These are phyloP conservation scores for Serinus canaria DNA, from an alignment of 2,113 vertebrate species.

Conservation along the genomic window DNA sequence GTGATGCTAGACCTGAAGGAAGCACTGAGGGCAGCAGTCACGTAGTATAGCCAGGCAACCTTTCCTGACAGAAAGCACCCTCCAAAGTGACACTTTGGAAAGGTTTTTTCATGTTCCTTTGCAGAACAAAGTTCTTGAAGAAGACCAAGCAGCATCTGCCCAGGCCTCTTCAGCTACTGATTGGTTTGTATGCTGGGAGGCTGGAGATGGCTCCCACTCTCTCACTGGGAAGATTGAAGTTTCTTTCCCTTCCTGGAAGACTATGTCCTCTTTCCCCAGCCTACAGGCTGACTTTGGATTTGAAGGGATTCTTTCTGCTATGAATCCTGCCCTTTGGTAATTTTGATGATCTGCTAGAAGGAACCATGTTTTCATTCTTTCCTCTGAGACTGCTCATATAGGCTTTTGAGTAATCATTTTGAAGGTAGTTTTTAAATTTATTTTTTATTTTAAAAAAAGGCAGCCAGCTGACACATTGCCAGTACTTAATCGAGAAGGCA, in stretches of 20 bases:
- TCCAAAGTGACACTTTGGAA: neutral
- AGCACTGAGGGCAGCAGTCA: neutral
- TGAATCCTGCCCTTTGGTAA: neutral
- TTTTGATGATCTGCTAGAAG: neutral
- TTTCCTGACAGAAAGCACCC: neutral
- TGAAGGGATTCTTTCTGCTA: neutral
- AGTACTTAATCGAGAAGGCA: neutral
- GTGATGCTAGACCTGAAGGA: neutral
- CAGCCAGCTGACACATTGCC: neutral
- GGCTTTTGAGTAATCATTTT: neutral
- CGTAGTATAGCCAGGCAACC: rapidly evolving
- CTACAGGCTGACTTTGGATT: neutral
- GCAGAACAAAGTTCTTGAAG: neutral
- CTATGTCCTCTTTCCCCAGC: neutral
- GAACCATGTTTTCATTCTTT: neutral
- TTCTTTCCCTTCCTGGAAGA: neutral
- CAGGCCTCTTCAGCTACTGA: neutral
- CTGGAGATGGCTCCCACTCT: neutral
- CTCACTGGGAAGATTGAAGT: neutral
- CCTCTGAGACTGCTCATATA: neutral
- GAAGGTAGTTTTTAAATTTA: too few relatives aligned
- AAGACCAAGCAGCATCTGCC: neutral
- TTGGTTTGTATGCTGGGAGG: neutral
- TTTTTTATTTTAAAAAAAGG: neutral
- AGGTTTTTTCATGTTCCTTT: neutral